These are phyloP conservation scores for Carettochelys insculpta DNA, from an alignment of 2,113 vertebrate species.

Conservation along the genomic window DNA sequence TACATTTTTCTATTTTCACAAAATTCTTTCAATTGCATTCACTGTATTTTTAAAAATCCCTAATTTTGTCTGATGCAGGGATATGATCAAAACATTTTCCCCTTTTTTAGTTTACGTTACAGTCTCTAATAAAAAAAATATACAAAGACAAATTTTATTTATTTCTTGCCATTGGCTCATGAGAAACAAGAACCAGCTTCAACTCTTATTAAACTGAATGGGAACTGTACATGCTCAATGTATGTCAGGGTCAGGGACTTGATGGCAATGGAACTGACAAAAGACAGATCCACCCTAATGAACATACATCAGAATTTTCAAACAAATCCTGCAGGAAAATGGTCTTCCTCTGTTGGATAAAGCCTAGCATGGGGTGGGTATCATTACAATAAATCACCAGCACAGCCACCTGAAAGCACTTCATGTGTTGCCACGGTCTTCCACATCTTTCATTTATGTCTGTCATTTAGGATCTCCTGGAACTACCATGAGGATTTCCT, in stretches of 20 bases:
- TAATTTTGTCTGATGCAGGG: neutral
- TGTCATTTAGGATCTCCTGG: constrained; percentile 4
- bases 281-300: neutral
- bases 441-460: neutral
- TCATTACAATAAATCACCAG: neutral
- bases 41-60: neutral
- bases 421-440: neutral
- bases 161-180: too few relatives aligned
- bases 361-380: neutral
- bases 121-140: neutral
- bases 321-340: neutral
- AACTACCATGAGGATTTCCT: constrained; percentile 11
- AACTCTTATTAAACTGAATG: neutral
- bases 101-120: neutral
- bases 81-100: neutral
- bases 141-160: too few relatives aligned
- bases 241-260: neutral
- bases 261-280: neutral
- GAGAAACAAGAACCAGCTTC: too few relatives aligned
- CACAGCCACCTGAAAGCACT: neutral
- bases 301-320: neutral
- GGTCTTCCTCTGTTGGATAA: neutral
- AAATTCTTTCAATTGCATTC: neutral
- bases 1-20: neutral
- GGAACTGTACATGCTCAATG: neutral